A percentile compares a stretch with the other conserved stretches of the same genome.
Conservation (phyloP, 2,888 invertebrate species). For the Ophioninae sp. region DNA sequence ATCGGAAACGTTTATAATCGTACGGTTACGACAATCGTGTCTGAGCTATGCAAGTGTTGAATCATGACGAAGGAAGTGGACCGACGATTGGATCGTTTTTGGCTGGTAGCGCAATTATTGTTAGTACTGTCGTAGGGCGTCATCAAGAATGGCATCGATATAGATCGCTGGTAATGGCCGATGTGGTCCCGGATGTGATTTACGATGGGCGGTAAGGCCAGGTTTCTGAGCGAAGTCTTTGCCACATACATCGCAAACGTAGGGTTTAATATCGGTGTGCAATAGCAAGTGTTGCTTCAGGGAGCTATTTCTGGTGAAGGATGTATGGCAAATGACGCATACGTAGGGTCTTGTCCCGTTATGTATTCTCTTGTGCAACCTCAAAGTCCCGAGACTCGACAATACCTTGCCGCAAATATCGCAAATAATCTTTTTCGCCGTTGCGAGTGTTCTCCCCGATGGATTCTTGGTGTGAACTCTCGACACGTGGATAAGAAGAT, state of each 20-base stretch:
- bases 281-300: slow-evolving; percentile 63
- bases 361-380: slow-evolving; percentile 77
- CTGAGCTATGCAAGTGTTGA: neutral
- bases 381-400: slow-evolving; percentile 72
- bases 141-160: slow-evolving; percentile 76
- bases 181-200: slow-evolving; percentile 66
- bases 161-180: slow-evolving; percentile 68
- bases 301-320: slow-evolving; percentile 74
- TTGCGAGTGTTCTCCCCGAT: slow-evolving; percentile 38
- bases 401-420: slow-evolving; percentile 79
- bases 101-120: neutral
- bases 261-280: slow-evolving; percentile 77
- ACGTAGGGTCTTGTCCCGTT: slow-evolving; percentile 76
- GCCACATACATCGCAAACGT: slow-evolving; percentile 76
- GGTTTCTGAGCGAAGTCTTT: slow-evolving; percentile 73
- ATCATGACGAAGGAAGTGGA: neutral
- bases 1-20: neutral
- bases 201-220: slow-evolving; percentile 53
- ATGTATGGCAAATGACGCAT: slow-evolving; percentile 75
- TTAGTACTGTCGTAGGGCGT: slow-evolving; percentile 61
- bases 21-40: neutral
- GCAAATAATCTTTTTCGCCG: slow-evolving; percentile 75
- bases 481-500: slow-evolving; percentile 78
- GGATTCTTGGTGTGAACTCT: slow-evolving; percentile 71
- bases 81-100: neutral